Evolutionary conservation across 1,140 invertebrate genomes (phyloP), one percentile per base, ranked within the genome.

Genomic region (Macrocentrus cingulum): DNA sequence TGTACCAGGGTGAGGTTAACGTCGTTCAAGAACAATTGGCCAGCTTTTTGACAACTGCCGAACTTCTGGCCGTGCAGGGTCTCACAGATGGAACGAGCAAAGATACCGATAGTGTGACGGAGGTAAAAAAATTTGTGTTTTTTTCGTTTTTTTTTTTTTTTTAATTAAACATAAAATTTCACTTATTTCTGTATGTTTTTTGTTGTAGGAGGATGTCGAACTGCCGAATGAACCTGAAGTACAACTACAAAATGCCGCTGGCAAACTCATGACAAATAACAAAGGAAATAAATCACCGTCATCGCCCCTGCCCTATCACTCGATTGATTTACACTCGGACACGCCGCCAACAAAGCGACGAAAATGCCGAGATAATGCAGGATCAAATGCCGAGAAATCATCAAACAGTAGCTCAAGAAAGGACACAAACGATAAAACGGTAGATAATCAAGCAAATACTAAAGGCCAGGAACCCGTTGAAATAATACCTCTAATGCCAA

Each of bases 1-100:
- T 93, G 87, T 93, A 92, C 70, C 80, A 85, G 66, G 84, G 83
- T 18, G 85, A 88, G 77, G 86, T 88, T 8, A 87, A 87, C 60
- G 85, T 88, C 2, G 81, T 84, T 55, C 84, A 87, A 66, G 84
- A 87, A 59, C 81, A 85, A 57, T 71, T 88, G 25, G 78, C 82
- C 5, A 83, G 83, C 61, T 86, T 87, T 67, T 75, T 88, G 48
- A 83, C 83, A 48, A 86, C 85, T 18, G 86, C 86, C 37, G 85
- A 86, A 63, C 75, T 86, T 8, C 72, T 88, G 15, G 83, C 84
- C 59, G 84, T 88, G 16, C 85, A 87, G 70, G 86, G 86, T 49
- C 77, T 88, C 36, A 84, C 84, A 59, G 77, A 81, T 74, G 75
- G 79, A 50, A 73, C 73, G 22, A 75, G 77, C 58, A 79, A 80